Base-by-base conservation (phyloP, 2,888 invertebrate species). In the Papilio demoleus region DNA sequence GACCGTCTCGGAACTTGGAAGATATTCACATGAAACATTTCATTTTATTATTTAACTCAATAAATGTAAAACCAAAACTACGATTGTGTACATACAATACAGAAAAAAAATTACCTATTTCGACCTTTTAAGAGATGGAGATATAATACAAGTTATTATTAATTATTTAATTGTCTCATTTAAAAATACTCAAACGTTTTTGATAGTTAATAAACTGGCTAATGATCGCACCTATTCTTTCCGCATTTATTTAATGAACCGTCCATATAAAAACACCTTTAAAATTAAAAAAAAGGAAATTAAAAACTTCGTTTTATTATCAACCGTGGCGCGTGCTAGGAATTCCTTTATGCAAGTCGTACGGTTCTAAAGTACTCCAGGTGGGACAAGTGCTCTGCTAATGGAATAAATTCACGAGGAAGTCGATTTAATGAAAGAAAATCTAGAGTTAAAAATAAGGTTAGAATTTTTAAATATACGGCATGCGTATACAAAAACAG, bases 281-380 rank as follows among this genome's bases (percentile, higher is more conserved):
- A 4, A 31, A 31, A 6, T 31, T 31, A 31, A 31, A 31, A 31
- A 31, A 6, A 31, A 31, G 31, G 31, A 40, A 64, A 50, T 24
- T 65, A 31, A 53, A 40, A 68, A 60, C 60, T 34, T 11, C 53
- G 65, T 68, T 65, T 68, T 68, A 60, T 64, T 47, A 47, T 47
- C 58, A 59, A 59, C 59, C n/a, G n/a, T 19, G 22, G 4, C 50
- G 40, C 60, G 31, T 24, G 24, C 64, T 64, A 60, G 40, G 65
- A 60, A 68, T 65, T 60, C 53, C 34, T 64, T 68, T 34, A 40
- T 50, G 34, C 59, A 12, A 45, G 42, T 47, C 11, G 40, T 50
- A 68, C 50, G 47, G 59, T 50, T 19, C 27, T 45, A 36, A 68
- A 64, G 47, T 64, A 36, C 36, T 59, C 11, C 22, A 8, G 24